Evolutionary conservation across 2,113 vertebrate genomes (phyloP).

Genomic region (Micronycteris hirsuta): DNA sequence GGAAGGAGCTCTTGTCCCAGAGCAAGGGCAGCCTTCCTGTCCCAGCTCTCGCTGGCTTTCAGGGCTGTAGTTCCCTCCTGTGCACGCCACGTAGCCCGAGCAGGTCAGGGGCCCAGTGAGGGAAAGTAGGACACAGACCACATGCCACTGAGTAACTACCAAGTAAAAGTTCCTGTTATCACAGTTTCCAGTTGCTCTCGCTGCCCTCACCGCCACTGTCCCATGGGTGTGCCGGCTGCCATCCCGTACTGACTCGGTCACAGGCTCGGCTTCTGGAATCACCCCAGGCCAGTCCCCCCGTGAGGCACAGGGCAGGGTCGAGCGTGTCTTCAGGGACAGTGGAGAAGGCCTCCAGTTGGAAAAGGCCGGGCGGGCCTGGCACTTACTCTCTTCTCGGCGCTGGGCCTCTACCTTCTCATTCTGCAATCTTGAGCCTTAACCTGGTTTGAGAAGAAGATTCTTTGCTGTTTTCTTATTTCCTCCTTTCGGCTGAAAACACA

Average conservation of each 20-base stretch:
- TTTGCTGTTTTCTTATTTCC: not conserved
- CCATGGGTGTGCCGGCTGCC: not conserved
- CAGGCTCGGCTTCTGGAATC: not conserved
- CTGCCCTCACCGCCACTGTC: not conserved
- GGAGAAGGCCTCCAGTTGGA: not conserved
- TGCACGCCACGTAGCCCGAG: fast-evolving
- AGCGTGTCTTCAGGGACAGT: not conserved
- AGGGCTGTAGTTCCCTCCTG: not conserved
- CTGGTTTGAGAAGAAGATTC: not conserved
- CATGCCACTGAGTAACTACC: not conserved
- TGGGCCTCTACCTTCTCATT: not conserved
- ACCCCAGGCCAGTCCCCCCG: not conserved
- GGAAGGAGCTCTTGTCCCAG: not conserved
- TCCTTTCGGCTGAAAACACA: not conserved
- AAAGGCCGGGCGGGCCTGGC: not conserved
- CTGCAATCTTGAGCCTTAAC: not conserved
- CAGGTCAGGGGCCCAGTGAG: not conserved
- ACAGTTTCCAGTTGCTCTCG: not conserved
- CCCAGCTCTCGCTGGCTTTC: not conserved
- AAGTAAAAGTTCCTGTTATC: not conserved
- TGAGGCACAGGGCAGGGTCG: not conserved
- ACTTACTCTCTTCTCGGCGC: not conserved
- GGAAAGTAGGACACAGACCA: not conserved
- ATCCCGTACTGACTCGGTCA: not conserved
- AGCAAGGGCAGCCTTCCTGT: not conserved